A percentile compares a stretch with the other conserved stretches of the same genome.
Evolutionary conservation across 2,113 vertebrate species (phyloP).

Genomic region (Ginglymostoma cirratum): DNA sequence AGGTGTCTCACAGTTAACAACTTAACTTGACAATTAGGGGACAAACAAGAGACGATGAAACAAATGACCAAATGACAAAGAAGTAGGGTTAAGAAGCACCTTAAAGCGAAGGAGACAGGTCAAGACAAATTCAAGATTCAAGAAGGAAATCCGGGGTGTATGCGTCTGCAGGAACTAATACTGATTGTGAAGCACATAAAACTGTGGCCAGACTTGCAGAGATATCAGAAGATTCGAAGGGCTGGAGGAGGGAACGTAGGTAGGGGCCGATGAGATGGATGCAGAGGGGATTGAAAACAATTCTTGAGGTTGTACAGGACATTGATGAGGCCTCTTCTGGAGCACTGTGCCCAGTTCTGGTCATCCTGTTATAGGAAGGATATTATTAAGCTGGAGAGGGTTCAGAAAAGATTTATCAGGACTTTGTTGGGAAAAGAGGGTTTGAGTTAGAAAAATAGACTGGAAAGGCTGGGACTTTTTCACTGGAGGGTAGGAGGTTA

Average conservation of each 20-base stretch:
- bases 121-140: neutral
- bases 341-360: too few relatives aligned
- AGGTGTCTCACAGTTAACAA: neutral
- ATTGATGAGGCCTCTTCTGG: too few relatives aligned
- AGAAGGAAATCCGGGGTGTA: neutral
- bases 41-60: neutral
- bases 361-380: too few relatives aligned
- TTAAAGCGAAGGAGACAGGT: neutral
- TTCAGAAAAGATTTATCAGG: too few relatives aligned
- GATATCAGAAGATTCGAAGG: neutral
- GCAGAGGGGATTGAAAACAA: neutral
- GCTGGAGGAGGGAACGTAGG: neutral
- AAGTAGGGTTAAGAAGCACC: neutral
- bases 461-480: too few relatives aligned
- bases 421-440: too few relatives aligned
- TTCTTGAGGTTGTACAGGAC: too few relatives aligned
- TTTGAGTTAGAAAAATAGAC: too few relatives aligned
- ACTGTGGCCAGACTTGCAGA: neutral
- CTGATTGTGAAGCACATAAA: neutral
- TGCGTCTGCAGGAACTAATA: neutral
- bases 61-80: too few relatives aligned
- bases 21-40: neutral
- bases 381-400: too few relatives aligned
- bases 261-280: neutral
- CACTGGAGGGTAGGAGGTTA: too few relatives aligned